A percentile compares a stretch with the other conserved stretches of the same genome.
phyloP scores from a whole-genome alignment of 2,888 invertebrate genomes.

The Caenorhabditis plicata region DNA sequence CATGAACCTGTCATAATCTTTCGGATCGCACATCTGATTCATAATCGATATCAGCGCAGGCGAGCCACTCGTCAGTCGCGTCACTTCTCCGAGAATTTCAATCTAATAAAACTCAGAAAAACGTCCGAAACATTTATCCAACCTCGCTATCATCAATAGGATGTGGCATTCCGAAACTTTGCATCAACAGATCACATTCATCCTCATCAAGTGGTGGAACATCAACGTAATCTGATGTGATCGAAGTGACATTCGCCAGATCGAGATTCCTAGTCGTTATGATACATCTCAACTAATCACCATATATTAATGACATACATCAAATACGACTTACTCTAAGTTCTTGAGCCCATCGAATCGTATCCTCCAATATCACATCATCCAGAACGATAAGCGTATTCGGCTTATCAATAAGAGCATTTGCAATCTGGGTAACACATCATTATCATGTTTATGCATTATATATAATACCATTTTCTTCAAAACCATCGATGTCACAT shows the following conservation, averaged over 20 bases:
- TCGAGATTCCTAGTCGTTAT: conserved; percentile 27
- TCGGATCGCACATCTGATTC: conserved; percentile 20
- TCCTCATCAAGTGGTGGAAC: conserved; percentile 13
- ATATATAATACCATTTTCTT: conserved; percentile 21
- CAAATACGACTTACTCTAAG: conserved; percentile 9
- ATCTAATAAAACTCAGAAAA: neutral
- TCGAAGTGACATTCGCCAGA: conserved; percentile 20
- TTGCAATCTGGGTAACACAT: conserved; percentile 27
- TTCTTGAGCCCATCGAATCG: conserved; percentile 33
- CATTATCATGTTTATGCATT: neutral
- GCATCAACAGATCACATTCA: conserved; percentile 18
- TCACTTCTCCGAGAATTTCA: conserved; percentile 8
- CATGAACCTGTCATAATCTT: conserved; percentile 13
- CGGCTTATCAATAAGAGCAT: conserved; percentile 39
- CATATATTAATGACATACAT: neutral
- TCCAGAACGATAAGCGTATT: conserved; percentile 37
- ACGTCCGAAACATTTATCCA: neutral
- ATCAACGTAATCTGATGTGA: conserved; percentile 21
- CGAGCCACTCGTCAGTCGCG: conserved; percentile 25
- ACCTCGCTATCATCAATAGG: conserved; percentile 7
- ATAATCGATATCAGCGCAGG: conserved; percentile 29
- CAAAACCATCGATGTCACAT: conserved; percentile 23
- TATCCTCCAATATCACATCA: conserved; percentile 38
- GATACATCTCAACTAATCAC: conserved; percentile 22
- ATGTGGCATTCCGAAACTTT: conserved; percentile 13